Percentiles rank a stretch among this genome's conserved stretches.
phyloP scores from a whole-genome alignment of 2,888 invertebrate genomes.

The Sinopyrophorus schimmeli region DNA sequence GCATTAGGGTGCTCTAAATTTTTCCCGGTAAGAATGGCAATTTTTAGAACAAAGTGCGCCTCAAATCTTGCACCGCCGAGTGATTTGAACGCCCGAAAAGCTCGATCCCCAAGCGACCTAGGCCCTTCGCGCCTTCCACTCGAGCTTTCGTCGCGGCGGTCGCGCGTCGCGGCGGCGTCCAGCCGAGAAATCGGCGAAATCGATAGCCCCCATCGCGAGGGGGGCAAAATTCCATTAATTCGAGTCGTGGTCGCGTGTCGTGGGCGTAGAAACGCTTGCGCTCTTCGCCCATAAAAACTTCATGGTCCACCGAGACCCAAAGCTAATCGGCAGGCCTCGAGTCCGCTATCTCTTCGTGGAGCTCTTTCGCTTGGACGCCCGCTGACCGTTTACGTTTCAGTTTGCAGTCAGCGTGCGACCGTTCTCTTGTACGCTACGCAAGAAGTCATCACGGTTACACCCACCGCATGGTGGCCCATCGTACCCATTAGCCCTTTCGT shows the following conservation, averaged over 20 bases:
- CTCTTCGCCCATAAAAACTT: conserved; percentile 36
- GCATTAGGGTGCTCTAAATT: no score
- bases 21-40: no score
- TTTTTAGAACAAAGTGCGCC: no score
- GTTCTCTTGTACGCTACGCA: conserved; percentile 48
- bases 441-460: conserved; percentile 44
- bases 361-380: conserved; percentile 36
- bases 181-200: no score
- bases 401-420: conserved; percentile 51
- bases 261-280: conserved; percentile 52
- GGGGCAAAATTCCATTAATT: conserved; percentile 37
- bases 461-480: conserved; percentile 45
- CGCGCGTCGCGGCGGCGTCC: neutral
- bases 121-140: no score
- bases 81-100: no score
- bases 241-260: conserved; percentile 46
- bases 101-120: no score
- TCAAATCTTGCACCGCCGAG: no score
- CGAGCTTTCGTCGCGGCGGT: neutral
- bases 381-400: conserved; percentile 30
- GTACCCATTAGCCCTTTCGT: conserved; percentile 15
- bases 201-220: conserved; percentile 23
- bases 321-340: conserved; percentile 41
- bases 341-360: conserved; percentile 39
- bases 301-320: conserved; percentile 35